Evolutionary conservation across 2,113 vertebrate genomes (phyloP).

Genomic region (Actinemys pallida): DNA sequence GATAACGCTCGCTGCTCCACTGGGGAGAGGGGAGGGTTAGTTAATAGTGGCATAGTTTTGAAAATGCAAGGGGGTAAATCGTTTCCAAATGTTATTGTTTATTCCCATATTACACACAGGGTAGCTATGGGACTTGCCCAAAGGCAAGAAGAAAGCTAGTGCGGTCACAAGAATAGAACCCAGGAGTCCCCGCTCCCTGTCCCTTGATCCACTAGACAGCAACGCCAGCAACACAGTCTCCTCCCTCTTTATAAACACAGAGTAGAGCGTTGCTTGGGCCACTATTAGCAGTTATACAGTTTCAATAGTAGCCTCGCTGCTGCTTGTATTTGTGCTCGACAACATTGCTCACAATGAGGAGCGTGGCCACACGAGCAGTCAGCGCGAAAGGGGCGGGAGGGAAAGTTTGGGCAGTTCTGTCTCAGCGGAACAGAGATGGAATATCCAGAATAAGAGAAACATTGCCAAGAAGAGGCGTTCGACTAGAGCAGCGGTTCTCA

Average conservation of each 20-base stretch:
- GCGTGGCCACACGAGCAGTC: background rate
- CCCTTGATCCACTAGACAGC: background rate
- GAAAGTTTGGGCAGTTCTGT: background rate
- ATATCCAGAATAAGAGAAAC: background rate
- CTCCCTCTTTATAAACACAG: background rate
- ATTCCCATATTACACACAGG: rapidly evolving
- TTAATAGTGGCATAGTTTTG: background rate
- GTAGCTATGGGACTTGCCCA: conserved; percentile 1
- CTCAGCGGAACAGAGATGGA: rapidly evolving
- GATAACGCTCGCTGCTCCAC: background rate
- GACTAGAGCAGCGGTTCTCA: too few species aligned
- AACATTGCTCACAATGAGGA: background rate
- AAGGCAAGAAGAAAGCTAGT: background rate
- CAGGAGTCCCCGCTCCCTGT: background rate
- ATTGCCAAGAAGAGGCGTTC: background rate
- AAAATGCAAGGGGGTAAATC: background rate
- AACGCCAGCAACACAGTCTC: background rate
- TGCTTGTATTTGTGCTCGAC: background rate
- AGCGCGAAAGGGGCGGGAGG: background rate
- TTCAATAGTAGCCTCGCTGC: background rate
- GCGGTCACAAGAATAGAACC: background rate
- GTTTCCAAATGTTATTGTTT: background rate
- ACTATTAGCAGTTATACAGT: background rate
- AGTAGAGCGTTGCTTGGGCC: background rate
- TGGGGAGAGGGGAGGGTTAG: background rate